Percentiles rank a stretch among this genome's conserved stretches.
Evolutionary conservation across 64 coral and sea anemone species (phyloP).

Genomic region (Montipora cactus): DNA sequence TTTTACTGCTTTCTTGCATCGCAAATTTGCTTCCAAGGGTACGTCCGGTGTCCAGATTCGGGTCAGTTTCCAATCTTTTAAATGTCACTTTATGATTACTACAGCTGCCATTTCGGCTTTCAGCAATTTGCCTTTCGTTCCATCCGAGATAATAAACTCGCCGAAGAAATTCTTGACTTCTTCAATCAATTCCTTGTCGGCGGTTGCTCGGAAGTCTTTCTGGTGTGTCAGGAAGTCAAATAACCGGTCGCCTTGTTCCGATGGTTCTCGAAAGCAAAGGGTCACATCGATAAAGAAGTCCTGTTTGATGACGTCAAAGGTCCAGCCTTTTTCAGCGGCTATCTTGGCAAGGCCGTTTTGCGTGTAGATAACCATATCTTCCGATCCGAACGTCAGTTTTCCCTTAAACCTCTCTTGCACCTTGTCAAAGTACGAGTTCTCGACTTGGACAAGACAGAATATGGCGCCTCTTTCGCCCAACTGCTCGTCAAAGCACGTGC

Average conservation of each 20-base stretch:
- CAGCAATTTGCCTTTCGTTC: not conserved
- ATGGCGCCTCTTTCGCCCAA: slow-evolving; percentile 26
- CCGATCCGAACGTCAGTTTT: not conserved
- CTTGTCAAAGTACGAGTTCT: slow-evolving; percentile 11
- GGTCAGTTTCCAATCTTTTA: not conserved
- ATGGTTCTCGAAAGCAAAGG: not conserved
- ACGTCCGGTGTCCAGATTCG: not conserved
- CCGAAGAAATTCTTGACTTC: slow-evolving; percentile 18
- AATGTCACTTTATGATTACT: slow-evolving; percentile 3
- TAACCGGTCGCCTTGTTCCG: slow-evolving; percentile 16
- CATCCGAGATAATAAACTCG: not conserved
- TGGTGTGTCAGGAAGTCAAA: slow-evolving; percentile 41
- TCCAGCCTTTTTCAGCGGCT: not conserved
- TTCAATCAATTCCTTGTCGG: slow-evolving; percentile 23
- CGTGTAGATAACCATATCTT: slow-evolving; percentile 17
- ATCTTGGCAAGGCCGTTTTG: not conserved
- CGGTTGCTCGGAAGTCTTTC: slow-evolving; percentile 37
- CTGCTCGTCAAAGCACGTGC: not conserved
- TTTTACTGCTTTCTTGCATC: too few relatives aligned
- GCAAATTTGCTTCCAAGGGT: too few relatives aligned
- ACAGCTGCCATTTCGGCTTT: slow-evolving; percentile 9
- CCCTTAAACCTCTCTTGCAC: slow-evolving; percentile 34
- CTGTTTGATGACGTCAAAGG: slow-evolving; percentile 6
- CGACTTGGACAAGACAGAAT: slow-evolving; percentile 19
- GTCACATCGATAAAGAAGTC: slow-evolving; percentile 6